phyloP scores from a whole-genome alignment of 2,797 vertebrate species.

The Borostomias antarcticus region DNA sequence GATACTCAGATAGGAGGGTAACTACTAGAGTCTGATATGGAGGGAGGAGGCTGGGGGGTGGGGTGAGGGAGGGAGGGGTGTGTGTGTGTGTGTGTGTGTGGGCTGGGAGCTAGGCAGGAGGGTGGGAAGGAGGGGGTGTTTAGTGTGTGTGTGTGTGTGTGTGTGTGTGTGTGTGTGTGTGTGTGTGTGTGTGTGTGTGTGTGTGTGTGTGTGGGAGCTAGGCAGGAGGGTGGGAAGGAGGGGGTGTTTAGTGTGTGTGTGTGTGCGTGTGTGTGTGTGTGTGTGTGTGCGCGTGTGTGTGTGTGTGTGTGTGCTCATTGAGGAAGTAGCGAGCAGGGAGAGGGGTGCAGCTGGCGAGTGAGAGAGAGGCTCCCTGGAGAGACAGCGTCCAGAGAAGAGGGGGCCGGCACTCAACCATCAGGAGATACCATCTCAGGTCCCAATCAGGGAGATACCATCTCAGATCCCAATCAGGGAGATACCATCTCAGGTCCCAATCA shows the following conservation, averaged over 20 bases:
- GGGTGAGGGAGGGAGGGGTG: neutral
- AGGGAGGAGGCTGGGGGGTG: neutral
- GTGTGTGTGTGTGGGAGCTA: too few species aligned
- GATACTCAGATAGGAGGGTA: neutral
- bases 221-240: neutral
- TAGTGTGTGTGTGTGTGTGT: too few species aligned
- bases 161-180: too few species aligned
- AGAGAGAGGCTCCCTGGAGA: conserved; percentile 36
- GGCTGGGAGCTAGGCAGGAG: too few species aligned
- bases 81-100: conserved; percentile 3
- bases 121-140: too few species aligned
- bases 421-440: too few species aligned
- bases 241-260: too few species aligned
- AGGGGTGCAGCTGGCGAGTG: neutral
- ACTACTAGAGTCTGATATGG: neutral
- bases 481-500: neutral
- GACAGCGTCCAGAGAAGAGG: conserved; percentile 10
- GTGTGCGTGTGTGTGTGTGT: conserved; percentile 2
- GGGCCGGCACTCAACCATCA: neutral
- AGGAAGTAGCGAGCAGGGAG: conserved; percentile 33
- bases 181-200: too few species aligned
- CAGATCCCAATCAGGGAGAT: neutral
- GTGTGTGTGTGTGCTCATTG: conserved; percentile 38
- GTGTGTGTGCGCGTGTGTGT: conserved; percentile 1
- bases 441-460: neutral